Percentiles rank a stretch among this genome's conserved stretches.
These are phyloP conservation scores for Onychomys arenicola DNA, from an alignment of 2,797 vertebrate species.

Conservation along the genomic window DNA sequence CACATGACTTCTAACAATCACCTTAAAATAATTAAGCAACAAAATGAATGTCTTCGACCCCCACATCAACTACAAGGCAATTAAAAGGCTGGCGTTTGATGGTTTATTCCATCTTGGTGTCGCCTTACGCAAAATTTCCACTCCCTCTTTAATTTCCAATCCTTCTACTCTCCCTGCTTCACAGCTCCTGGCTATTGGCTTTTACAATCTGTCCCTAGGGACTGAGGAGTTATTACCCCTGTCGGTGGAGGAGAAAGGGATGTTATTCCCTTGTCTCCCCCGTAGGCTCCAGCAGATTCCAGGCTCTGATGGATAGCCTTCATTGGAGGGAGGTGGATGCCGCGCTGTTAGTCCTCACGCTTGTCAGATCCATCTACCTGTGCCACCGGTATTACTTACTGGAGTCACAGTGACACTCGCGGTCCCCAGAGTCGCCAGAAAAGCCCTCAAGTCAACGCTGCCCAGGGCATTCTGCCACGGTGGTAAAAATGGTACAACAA, in stretches of 20 bases:
- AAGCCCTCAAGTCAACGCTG: conserved; percentile 74
- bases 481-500: conserved; percentile 79
- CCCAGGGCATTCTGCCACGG: conserved; percentile 71
- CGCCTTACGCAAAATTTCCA: conserved; percentile 88
- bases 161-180: conserved; percentile 98
- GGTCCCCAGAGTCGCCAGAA: conserved; percentile 85
- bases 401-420: conserved; percentile 85
- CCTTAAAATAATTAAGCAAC: conserved; percentile 72
- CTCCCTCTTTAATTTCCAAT: conserved; percentile 99
- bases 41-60: conserved; percentile 68
- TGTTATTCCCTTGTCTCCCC: conserved; percentile 99
- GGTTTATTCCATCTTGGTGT: conserved; percentile 84
- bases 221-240: conserved; percentile 99
- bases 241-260: conserved; percentile 99
- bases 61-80: conserved; percentile 81
- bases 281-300: conserved; percentile 93
- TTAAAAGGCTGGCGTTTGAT: conserved; percentile 83
- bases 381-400: conserved; percentile 87
- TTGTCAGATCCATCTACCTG: conserved; percentile 90
- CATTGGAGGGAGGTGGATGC: conserved; percentile 89
- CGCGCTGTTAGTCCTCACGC: conserved; percentile 88
- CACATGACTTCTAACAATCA: background rate
- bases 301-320: conserved; percentile 96
- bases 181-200: conserved; percentile 99
- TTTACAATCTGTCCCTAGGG: conserved; percentile 99